These are phyloP conservation scores for Petrolisthes manimaculis DNA, from an alignment of 2,888 invertebrate species.

Conservation along the genomic window DNA sequence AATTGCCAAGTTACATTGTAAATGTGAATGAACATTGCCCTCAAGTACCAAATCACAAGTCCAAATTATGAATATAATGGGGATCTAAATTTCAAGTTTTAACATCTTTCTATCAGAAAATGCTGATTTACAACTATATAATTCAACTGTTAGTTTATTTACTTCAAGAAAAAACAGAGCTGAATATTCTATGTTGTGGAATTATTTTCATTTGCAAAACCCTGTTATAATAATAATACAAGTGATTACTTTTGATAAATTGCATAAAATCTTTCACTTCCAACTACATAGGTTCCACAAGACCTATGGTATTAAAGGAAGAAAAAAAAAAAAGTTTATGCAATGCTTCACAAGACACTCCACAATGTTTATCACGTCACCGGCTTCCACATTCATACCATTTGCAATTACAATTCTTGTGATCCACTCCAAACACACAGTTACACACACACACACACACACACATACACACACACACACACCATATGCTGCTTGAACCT, in stretches of 20 bases:
- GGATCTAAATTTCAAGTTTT: no score
- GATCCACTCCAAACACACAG: conserved; percentile 1
- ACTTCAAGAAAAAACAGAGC: no score
- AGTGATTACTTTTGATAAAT: conserved; percentile 52
- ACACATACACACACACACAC: conserved; percentile 2
- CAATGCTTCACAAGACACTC: conserved; percentile 34
- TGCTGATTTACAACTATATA: no score
- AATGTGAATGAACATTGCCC: no score
- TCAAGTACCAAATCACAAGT: no score
- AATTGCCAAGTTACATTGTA: no score
- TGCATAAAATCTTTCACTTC: conserved; percentile 53
- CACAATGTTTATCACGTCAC: conserved; percentile 21
- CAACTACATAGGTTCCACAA: conserved; percentile 40
- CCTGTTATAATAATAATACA: conserved; percentile 32
- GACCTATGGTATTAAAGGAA: conserved; percentile 29
- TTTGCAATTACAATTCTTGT: conserved; percentile 18
- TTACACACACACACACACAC: conserved; percentile 1
- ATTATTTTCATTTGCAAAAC: conserved; percentile 40
- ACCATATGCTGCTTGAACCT: conserved; percentile 40
- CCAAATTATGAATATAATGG: no score
- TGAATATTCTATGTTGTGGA: conserved; percentile 7
- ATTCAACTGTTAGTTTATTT: no score
- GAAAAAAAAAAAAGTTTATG: neutral
- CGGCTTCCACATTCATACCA: conserved; percentile 10
- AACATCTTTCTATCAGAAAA: no score